Evolutionary conservation across 2,797 vertebrate species (phyloP).

Genomic region (Acanthurus tractus): DNA sequence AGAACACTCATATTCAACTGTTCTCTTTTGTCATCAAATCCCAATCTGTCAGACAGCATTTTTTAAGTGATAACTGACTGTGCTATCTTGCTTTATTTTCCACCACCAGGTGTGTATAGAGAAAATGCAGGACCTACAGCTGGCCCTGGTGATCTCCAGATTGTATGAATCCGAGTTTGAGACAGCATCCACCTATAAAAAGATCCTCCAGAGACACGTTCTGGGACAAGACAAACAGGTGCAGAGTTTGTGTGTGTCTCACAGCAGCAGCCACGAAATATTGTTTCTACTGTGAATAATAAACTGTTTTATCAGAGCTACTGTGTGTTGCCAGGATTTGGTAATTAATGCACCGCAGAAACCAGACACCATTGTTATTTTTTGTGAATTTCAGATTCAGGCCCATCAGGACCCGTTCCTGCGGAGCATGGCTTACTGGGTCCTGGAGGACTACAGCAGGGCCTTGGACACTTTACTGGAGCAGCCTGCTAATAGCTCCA

Average conservation of each 20-base stretch:
- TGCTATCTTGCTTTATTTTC: constrained; percentile 28
- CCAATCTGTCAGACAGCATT: constrained; percentile 3
- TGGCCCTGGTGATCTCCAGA: constrained; percentile 96
- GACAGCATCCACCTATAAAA: constrained; percentile 92
- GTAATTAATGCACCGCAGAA: constrained; percentile 13
- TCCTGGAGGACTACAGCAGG: constrained; percentile 93
- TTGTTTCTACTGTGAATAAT: constrained; percentile 17
- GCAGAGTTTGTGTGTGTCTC: constrained; percentile 10
- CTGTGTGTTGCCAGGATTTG: not conserved
- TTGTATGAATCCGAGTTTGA: constrained; percentile 97
- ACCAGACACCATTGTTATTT: constrained; percentile 5
- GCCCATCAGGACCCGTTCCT: constrained; percentile 92
- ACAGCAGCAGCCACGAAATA: not conserved
- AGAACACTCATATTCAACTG: constrained; percentile 8
- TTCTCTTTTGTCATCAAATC: constrained; percentile 5
- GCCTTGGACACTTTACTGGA: constrained; percentile 95
- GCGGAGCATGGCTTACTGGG: constrained; percentile 97
- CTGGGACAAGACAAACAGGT: constrained; percentile 88
- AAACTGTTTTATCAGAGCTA: constrained; percentile 2
- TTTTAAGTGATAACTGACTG: not conserved
- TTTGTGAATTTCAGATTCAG: constrained; percentile 73
- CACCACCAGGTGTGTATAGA: constrained; percentile 93
- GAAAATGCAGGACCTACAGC: constrained; percentile 95
- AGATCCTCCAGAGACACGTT: constrained; percentile 91
- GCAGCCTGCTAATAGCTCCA: constrained; percentile 77